A percentile compares a stretch with the other conserved stretches of the same genome.
Evolutionary conservation across 2,888 invertebrate species (phyloP).

Genomic region (Melanostoma mellinum): DNA sequence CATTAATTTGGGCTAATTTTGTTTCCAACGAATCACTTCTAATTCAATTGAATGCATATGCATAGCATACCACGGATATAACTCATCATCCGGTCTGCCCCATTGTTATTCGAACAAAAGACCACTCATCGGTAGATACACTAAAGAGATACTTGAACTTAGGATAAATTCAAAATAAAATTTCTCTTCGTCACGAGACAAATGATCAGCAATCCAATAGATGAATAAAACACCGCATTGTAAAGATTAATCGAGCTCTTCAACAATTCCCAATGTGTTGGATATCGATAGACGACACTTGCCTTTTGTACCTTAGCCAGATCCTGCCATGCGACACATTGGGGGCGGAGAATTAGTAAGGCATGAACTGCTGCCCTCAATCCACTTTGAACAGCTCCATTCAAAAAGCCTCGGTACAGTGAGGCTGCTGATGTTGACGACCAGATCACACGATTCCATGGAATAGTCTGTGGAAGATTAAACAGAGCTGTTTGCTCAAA

Average conservation of each 20-base stretch:
- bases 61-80: no score
- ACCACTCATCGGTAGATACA: no score
- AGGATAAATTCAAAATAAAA: slow-evolving; percentile 36
- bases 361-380: slow-evolving; percentile 79
- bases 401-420: slow-evolving; percentile 78
- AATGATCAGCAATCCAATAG: slow-evolving; percentile 3
- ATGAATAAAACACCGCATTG: slow-evolving; percentile 77
- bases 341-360: slow-evolving; percentile 78
- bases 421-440: slow-evolving; percentile 78
- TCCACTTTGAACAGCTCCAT: slow-evolving; percentile 81
- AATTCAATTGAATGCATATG: no score
- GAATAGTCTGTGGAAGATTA: slow-evolving; percentile 75
- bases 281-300: slow-evolving; percentile 39
- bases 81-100: no score
- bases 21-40: no score
- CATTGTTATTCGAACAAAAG: no score
- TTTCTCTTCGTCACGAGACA: slow-evolving; percentile 36
- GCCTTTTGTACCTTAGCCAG: slow-evolving; percentile 77
- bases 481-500: slow-evolving; percentile 74
- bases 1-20: no score
- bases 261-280: slow-evolving; percentile 67
- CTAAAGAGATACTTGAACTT: background rate
- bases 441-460: slow-evolving; percentile 80
- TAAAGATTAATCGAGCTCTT: slow-evolving; percentile 79
- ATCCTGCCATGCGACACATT: slow-evolving; percentile 79